Evolutionary conservation across 35 echinoderm and acorn worm genomes (phyloP), one percentile per base, ranked within the genome.

Genomic region (Anneissia japonica): DNA sequence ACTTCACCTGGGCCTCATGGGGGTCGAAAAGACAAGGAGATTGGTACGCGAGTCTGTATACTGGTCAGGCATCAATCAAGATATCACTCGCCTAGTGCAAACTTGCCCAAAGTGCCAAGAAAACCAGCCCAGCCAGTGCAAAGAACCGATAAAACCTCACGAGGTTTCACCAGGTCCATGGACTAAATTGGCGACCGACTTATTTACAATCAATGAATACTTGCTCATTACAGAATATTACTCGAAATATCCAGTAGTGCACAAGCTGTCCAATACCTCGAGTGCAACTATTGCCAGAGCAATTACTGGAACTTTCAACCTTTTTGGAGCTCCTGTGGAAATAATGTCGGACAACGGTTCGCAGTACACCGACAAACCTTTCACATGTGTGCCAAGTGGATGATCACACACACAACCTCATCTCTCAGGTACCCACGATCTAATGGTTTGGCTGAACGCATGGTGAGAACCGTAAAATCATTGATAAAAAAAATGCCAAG

Each of bases 291-390:
- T 90, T 40, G 79, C 78, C 16, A 73, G 21, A 32, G 51, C 85
- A 23, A 82, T 74, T 81, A 46, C 38, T n/a, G 30, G 19, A 31
- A 46, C 76, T 37, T 87, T 87, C 37, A 36, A 46, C 35, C 3
- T 81, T 0, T n/a, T 82, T 23, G 87, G 81, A 26, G 21, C 32
- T 13, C 88, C 88, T 31, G 39, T 31, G 13, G 81, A 74, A 39
- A 75, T 90, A 6, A 43, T 90, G 9, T 39, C 81, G 32, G 88
- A 90, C 82, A 89, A 90, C 33, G 88, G 82, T 13, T 37, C 88
- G 21, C 81, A 84, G 35, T 90, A 35, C 36, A 46, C 35, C 9
- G 81, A 51, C 12, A 21, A 77, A 83, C 73, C 23, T 2, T 77
- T 51, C 46, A 91, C 11, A 55, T 91, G 46, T 81, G 75, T 40